These are phyloP conservation scores for Clarias magur DNA, from an alignment of 2,113 vertebrate species.

Conservation along the genomic window DNA sequence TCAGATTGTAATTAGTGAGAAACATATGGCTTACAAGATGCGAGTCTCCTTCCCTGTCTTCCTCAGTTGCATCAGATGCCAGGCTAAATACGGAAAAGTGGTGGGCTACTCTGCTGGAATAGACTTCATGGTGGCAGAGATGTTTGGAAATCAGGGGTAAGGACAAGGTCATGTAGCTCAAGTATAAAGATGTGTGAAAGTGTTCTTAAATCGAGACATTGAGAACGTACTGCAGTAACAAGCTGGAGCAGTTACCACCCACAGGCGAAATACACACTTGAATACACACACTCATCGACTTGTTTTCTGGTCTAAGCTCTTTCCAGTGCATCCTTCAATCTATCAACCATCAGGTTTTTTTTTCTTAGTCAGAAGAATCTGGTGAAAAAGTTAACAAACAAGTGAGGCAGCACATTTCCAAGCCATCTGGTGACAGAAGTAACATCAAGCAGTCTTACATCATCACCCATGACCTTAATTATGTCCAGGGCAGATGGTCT, in stretches of 20 bases:
- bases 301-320: neutral
- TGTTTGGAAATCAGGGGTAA: neutral
- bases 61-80: neutral
- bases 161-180: neutral
- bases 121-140: neutral
- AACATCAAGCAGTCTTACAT: neutral
- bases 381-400: neutral
- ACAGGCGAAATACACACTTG: neutral
- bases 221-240: neutral
- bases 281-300: neutral
- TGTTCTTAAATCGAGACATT: neutral
- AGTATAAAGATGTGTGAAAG: neutral
- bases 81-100: neutral
- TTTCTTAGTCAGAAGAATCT: neutral
- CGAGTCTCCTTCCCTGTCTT: neutral
- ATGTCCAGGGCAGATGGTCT: neutral
- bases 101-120: neutral
- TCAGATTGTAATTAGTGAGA: neutral
- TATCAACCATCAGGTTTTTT: neutral
- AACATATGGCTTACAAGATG: constrained; percentile 4
- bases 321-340: neutral
- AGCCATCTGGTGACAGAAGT: constrained; percentile 9
- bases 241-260: neutral
- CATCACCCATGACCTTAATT: neutral
- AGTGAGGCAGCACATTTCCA: neutral